phyloP scores from a whole-genome alignment of 1,140 invertebrate species.

The Drosophila pandora region DNA sequence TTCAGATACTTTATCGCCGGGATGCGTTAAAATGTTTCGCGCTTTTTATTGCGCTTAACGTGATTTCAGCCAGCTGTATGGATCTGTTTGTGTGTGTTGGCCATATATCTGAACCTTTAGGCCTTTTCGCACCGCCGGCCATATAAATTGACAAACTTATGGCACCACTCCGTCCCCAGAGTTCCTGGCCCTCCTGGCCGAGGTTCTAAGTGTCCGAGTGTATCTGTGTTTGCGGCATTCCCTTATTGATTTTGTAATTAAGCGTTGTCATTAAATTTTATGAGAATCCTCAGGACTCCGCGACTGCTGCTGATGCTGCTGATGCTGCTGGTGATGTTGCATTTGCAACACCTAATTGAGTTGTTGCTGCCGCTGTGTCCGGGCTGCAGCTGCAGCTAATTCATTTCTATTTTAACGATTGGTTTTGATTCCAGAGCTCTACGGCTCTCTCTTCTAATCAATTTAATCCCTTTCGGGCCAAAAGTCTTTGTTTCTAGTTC shows the following conservation, averaged over 20 bases:
- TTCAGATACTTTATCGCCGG: slow-evolving; percentile 78
- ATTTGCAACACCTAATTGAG: slow-evolving; percentile 64
- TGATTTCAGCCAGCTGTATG: slow-evolving; percentile 58
- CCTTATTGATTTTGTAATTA: slow-evolving; percentile 83
- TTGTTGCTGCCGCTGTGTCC: slow-evolving; percentile 44
- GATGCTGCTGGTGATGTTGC: slow-evolving; percentile 2
- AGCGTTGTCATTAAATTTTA: slow-evolving; percentile 83
- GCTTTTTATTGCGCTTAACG: slow-evolving; percentile 81
- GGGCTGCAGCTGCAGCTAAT: slow-evolving; percentile 22
- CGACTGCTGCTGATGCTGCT: not conserved
- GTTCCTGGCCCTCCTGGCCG: not conserved
- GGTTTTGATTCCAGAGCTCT: slow-evolving; percentile 11
- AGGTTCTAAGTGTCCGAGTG: slow-evolving; percentile 5
- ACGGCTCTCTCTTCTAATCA: slow-evolving; percentile 10
- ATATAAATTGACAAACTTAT: slow-evolving; percentile 82
- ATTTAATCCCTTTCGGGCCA: slow-evolving; percentile 1
- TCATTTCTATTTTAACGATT: slow-evolving; percentile 40
- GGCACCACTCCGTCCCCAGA: slow-evolving; percentile 26
- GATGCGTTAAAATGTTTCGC: slow-evolving; percentile 81
- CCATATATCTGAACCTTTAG: slow-evolving; percentile 1
- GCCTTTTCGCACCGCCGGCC: slow-evolving; percentile 29
- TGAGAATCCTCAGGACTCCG: slow-evolving; percentile 37
- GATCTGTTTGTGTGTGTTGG: slow-evolving; percentile 7
- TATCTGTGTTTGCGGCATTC: slow-evolving; percentile 64
- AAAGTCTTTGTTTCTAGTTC: slow-evolving; percentile 43